Base-by-base conservation (phyloP, 2,888 invertebrate genomes). In the Helicoverpa assulta region DNA sequence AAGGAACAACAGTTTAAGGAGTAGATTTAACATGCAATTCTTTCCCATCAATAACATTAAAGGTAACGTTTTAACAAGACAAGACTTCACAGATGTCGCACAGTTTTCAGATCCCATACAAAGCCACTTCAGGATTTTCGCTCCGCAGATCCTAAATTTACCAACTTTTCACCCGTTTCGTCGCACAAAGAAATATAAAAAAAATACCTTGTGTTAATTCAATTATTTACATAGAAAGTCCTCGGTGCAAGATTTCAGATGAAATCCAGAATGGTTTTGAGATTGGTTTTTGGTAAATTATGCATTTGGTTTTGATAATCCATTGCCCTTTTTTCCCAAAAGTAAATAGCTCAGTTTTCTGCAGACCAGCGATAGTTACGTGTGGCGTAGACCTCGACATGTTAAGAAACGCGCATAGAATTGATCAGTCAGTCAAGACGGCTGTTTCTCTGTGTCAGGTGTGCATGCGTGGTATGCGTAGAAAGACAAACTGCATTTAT, bases 341-440 rank as follows among this genome's bases (percentile, higher is more conserved):
- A 7, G 19, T 2, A 10, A 37, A n/a, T 3, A 40, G 51, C 3
- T 16, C 29, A 51, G 18, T 16, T 26, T 66, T 18, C 50, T 26
- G 33, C 12, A 16, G 43, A 50, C 33, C 21, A 54, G 64, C 37
- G 37, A 43, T 54, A 61, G 51, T 43, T n/a, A 26, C 8, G 5
- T 37, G 18, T 51, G 19, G 21, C 51, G 21, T 50, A 65, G 18
- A 57, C 26, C 53, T 47, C 56, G 47, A 64, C 60, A 62, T 40
- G 19, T 58, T 70, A 65, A 59, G 70, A 51, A 61, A 68, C 54
- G 59, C 81, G 54, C 63, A 53, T 2, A 69, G 77, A 53, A 62
- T 69, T 69, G 78, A 56, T 62, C 78, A 80, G 26, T 77, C 67
- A 76, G 51, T 71, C 66, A 67, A 70, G 53, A 75, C 71, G 65